Evolutionary conservation across 2,113 vertebrate species (phyloP), one percentile per base, ranked within the genome.

Genomic region (Leptosomus discolor): DNA sequence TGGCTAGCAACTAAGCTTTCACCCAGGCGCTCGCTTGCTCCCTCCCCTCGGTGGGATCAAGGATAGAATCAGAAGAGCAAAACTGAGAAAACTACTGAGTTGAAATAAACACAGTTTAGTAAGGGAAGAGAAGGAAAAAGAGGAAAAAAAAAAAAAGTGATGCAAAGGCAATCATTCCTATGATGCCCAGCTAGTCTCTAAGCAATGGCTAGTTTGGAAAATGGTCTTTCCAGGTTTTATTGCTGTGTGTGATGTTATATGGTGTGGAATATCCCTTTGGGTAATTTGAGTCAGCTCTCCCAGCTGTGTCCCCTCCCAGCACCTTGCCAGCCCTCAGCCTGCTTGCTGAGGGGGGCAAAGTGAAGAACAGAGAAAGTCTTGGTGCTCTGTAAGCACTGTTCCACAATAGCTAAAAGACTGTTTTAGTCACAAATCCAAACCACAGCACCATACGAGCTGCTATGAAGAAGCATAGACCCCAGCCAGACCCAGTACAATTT

Each of bases 21-120:
- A 81, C 24, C 30, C 85, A 53, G 12, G 23, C 0, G 0, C 56
- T 81, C 5, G 7, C 20, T 80, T 29, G 2, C 39, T 94, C 34
- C 3, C 4, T 67, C 30, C 15, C 21, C 74, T 83, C 51, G 51
- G 29, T 0, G 2, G 17, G 36, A 57, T 26, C 0, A 2, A 32
- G 26, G 20, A 48, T 21, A 24, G 18, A 48, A 76, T 12, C 0
- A 1, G 26, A 34, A 76, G 41, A 92, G 19, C 27, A 78, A 65
- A 87, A 65, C 20, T 51, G 45, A 48, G 45, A 73, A 94, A 92
- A 53, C 19, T 88, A 27, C 24, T n/a, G n/a, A 11, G 15, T 2
- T 71, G 70, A 79, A n/a, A 45, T 37, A 74, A 93, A 88, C 23
- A n/a, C 32, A 51, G 24, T 65, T 90, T 27, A 77, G 45, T 53